These are phyloP conservation scores for Antheraea mylitta DNA, from an alignment of 1,140 invertebrate species.

Conservation along the genomic window DNA sequence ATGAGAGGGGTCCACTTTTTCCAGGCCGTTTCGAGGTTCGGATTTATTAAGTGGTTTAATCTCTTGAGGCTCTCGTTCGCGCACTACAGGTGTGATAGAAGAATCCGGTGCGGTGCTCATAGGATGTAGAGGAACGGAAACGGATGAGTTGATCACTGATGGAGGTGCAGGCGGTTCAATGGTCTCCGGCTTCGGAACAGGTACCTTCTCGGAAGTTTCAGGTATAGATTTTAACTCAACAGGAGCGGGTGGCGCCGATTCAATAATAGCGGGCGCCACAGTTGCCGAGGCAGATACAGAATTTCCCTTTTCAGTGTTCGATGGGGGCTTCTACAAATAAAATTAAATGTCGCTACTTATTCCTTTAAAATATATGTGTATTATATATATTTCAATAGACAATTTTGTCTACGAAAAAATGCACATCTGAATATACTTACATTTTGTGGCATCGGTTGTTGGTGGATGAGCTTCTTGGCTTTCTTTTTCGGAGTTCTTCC, in stretches of 20 bases:
- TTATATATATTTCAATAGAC: background rate
- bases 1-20: slow-evolving; percentile 64
- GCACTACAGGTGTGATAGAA: slow-evolving; percentile 33
- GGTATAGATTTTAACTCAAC: background rate
- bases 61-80: slow-evolving; percentile 42
- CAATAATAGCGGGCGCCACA: slow-evolving; percentile 23
- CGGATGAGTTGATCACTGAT: slow-evolving; percentile 16
- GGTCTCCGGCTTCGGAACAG: slow-evolving; percentile 21
- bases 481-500: slow-evolving; percentile 73
- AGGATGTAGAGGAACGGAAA: slow-evolving; percentile 24
- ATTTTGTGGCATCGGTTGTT: slow-evolving; percentile 41
- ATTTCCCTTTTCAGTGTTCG: slow-evolving; percentile 2
- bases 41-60: slow-evolving; percentile 44
- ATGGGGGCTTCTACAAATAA: background rate
- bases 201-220: slow-evolving; percentile 16
- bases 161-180: slow-evolving; percentile 16
- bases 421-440: slow-evolving; percentile 43
- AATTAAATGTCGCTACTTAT: background rate
- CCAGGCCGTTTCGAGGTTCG: slow-evolving; percentile 62
- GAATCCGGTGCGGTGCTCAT: slow-evolving; percentile 38
- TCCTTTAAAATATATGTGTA: background rate
- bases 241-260: slow-evolving; percentile 23
- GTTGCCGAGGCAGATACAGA: slow-evolving; percentile 25
- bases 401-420: background rate
- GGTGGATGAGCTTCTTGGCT: slow-evolving; percentile 61